Conservation (phyloP, 30 jellyfish, hydroid and myxozoan species). For the Rhopilema esculentum region DNA sequence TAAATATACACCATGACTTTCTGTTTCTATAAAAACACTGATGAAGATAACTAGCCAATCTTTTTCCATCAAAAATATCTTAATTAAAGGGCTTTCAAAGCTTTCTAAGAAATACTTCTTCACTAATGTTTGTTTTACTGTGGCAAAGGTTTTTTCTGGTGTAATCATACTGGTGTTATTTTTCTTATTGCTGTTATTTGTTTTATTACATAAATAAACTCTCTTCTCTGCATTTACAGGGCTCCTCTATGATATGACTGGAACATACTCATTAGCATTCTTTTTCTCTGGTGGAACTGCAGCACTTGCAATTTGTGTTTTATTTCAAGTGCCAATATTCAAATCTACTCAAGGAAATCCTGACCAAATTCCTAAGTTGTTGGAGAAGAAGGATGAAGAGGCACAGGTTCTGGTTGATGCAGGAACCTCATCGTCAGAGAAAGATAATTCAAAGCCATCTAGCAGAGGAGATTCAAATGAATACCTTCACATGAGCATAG, state of each 20-base stretch:
- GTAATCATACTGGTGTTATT: too few species aligned
- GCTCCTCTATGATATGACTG: slow-evolving; percentile 77
- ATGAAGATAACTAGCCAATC: too few species aligned
- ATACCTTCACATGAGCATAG: slow-evolving; percentile 28
- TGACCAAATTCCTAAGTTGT: slow-evolving; percentile 17
- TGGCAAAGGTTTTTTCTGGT: too few species aligned
- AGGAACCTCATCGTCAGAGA: slow-evolving; percentile 43
- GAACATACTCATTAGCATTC: slow-evolving; percentile 87
- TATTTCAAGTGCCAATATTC: slow-evolving; percentile 79
- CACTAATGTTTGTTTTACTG: too few species aligned
- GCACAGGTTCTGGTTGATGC: slow-evolving; percentile 3
- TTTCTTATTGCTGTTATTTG: too few species aligned
- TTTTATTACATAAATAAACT: too few species aligned
- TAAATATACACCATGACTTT: too few species aligned
- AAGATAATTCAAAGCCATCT: slow-evolving; percentile 34
- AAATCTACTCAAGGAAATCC: slow-evolving; percentile 38
- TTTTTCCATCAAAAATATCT: too few species aligned
- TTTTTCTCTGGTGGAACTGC: slow-evolving; percentile 95
- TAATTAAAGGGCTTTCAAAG: too few species aligned
- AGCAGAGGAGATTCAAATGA: slow-evolving; percentile 55
- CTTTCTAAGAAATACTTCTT: too few species aligned
- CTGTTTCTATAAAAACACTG: too few species aligned
- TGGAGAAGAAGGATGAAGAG: slow-evolving; percentile 32
- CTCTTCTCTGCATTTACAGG: slow-evolving; percentile 44
- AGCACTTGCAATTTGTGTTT: slow-evolving; percentile 76